Evolutionary conservation across 2,888 invertebrate species (phyloP).

Genomic region (Aethes cnicana): DNA sequence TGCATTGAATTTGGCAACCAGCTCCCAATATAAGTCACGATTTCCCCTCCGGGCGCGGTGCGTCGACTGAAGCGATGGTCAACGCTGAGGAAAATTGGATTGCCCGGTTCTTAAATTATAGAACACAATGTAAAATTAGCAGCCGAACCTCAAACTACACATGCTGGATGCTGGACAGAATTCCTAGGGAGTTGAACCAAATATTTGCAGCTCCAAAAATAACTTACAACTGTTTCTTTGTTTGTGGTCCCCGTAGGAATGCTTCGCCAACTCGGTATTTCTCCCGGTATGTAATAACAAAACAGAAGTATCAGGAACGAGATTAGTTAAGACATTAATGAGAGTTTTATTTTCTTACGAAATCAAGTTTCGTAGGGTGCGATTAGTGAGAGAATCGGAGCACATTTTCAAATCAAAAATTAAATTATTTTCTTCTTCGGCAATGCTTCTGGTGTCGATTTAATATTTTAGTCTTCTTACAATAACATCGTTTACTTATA

Average conservation of each 20-base stretch:
- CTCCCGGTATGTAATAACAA: background rate
- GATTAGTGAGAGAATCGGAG: no score
- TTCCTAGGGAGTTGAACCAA: conserved; percentile 12
- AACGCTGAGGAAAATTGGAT: conserved; percentile 6
- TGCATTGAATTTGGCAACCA: conserved; percentile 25
- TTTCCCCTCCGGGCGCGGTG: background rate
- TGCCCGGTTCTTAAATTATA: conserved; percentile 8
- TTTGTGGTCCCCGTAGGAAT: conserved; percentile 16
- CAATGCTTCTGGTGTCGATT: no score
- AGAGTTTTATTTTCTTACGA: no score
- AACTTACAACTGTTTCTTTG: conserved; percentile 17
- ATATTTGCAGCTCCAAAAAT: conserved; percentile 24
- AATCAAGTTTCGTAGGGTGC: no score
- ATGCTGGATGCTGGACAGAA: background rate
- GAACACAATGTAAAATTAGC: conserved; percentile 27
- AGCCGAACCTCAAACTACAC: background rate
- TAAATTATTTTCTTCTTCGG: no score
- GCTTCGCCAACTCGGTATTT: conserved; percentile 1
- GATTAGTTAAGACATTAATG: conserved; percentile 11
- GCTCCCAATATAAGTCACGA: conserved; percentile 24
- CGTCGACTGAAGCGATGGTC: conserved; percentile 8
- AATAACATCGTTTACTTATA: no score
- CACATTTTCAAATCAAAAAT: no score
- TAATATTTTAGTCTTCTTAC: no score
- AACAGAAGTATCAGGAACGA: background rate